Conservation (phyloP, 1,140 invertebrate species). For the Gonatopus flavifemur region DNA sequence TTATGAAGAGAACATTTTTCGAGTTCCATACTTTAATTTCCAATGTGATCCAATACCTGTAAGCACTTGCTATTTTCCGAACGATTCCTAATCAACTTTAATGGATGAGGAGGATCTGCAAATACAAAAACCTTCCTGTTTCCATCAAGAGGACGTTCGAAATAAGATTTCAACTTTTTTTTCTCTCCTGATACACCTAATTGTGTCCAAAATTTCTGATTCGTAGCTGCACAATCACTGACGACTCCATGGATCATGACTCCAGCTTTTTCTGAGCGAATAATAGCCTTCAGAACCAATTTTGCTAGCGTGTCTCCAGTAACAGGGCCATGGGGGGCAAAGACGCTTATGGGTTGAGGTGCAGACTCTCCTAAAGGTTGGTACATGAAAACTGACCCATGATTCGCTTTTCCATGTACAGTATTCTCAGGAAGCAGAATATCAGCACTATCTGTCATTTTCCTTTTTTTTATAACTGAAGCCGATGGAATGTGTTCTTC, state of each 20-base stretch:
- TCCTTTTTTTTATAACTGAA: too few relatives aligned
- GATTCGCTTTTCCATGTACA: constrained; percentile 15
- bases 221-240: too few relatives aligned
- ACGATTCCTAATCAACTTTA: constrained; percentile 16
- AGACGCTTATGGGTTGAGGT: constrained; percentile 18
- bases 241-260: constrained; percentile 10
- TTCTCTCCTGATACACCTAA: too few relatives aligned
- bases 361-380: constrained; percentile 16
- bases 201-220: too few relatives aligned
- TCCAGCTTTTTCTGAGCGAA: constrained; percentile 7
- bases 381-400: constrained; percentile 25
- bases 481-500: neutral
- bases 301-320: constrained; percentile 12
- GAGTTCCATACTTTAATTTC: neutral
- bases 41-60: constrained; percentile 5
- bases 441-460: too few relatives aligned
- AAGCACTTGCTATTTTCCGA: constrained; percentile 1
- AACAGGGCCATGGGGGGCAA: constrained; percentile 17
- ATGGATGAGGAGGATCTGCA: too few relatives aligned
- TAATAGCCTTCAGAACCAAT: constrained; percentile 14
- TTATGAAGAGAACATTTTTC: neutral
- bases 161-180: constrained; percentile 1
- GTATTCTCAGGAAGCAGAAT: too few relatives aligned
- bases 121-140: too few relatives aligned
- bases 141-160: constrained; percentile 11